Conservation (phyloP, 2,888 invertebrate genomes). For the Drosophila anomalata region DNA sequence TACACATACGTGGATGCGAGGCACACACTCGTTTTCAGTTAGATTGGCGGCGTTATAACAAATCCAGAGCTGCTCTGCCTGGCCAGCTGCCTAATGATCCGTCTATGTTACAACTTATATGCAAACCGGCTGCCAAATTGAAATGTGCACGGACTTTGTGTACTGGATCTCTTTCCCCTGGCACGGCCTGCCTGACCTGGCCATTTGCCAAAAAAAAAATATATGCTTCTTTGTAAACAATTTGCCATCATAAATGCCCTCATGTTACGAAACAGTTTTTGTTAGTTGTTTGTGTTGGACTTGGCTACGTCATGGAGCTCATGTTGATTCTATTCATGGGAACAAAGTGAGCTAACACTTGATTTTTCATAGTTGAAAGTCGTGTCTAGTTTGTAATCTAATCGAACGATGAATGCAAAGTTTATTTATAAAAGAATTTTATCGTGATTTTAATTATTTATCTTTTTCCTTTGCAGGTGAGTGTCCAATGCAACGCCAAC, state of each 20-base stretch:
- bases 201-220: conserved; percentile 48
- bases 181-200: background rate
- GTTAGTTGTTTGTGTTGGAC: conserved; percentile 15
- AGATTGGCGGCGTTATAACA: conserved; percentile 64
- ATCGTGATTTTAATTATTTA: conserved; percentile 17
- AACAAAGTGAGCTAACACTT: background rate
- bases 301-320: conserved; percentile 6
- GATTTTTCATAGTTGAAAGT: background rate
- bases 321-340: background rate
- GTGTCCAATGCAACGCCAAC: conserved; percentile 33
- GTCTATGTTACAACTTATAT: conserved; percentile 67
- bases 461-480: conserved; percentile 59
- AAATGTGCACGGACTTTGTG: conserved; percentile 64
- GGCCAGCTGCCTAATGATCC: conserved; percentile 75
- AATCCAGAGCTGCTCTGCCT: conserved; percentile 65
- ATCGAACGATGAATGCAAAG: conserved; percentile 8
- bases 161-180: conserved; percentile 33
- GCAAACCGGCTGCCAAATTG: conserved; percentile 71
- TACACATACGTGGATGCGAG: conserved; percentile 33
- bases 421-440: conserved; percentile 31
- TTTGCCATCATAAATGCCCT: conserved; percentile 38
- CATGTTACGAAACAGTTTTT: conserved; percentile 37
- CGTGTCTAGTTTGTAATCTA: background rate
- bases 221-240: conserved; percentile 47
- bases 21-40: conserved; percentile 24